Evolutionary conservation across 2,888 invertebrate genomes (phyloP), one percentile per base, ranked within the genome.

Genomic region (Julus scanicus): DNA sequence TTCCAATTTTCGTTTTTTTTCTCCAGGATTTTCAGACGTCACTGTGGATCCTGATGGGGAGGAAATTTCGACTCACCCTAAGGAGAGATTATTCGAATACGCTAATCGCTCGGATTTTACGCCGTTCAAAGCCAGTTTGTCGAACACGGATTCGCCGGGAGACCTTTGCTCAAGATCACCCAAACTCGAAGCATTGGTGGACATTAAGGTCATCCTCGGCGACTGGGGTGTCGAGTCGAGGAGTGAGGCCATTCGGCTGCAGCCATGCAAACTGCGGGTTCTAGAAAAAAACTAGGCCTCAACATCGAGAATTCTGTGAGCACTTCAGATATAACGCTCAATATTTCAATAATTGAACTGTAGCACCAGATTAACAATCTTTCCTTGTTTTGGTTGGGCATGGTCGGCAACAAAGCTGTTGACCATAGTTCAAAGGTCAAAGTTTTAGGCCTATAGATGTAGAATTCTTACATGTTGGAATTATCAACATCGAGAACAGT

Each of bases 201-300:
- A 20, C 44, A 48, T 84, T 48, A 84, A 44, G n/a, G 20, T 48
- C 48, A 48, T 40, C 71, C 29, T 71, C 29, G 71, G 71, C 20
- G 71, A 71, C 44, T 40, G 20, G n/a, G 84, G 44, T 17, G n/a
- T 48, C 48, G 20, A 40, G 17, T 84, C 40, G 20, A 84, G 40
- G 44, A 40, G 40, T 17, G 84, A 84, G 40, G 40, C 40, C 84
- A 84, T 84, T 84, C 84, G 48, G 48, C 71, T 29, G 71, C 40
- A 40, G 84, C 84, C 84, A 84, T 84, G 71, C 71, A 13, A 71
- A 29, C 29, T 71, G 71, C 29, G 29, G 29, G 29, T 29, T 71
- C 71, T 71, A 71, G 71, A 71, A 71, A 71, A 71, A 11, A 29
- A 29, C 13, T 71, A 29, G 71, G 29, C 71, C 71, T 71, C 20